Percentiles rank a stretch among this genome's conserved stretches.
Evolutionary conservation across 2,113 vertebrate species (phyloP).

Genomic region (Chaenocephalus aceratus): DNA sequence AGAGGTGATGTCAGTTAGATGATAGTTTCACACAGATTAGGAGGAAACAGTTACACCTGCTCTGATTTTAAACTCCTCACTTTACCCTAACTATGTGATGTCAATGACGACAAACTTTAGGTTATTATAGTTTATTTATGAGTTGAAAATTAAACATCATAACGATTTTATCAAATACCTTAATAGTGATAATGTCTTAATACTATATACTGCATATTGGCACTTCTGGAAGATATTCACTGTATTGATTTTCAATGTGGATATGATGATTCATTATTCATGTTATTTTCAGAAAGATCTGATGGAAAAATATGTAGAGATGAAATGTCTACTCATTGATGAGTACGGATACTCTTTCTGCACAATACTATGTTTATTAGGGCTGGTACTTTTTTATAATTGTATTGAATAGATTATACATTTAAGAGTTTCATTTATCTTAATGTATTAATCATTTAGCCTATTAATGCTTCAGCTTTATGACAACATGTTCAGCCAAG

Average conservation of each 20-base stretch:
- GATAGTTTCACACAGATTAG: slow-evolving; percentile 37
- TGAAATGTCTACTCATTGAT: neutral
- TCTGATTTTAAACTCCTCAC: neutral
- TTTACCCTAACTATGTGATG: slow-evolving; percentile 3
- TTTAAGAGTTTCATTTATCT: neutral
- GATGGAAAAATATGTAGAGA: neutral
- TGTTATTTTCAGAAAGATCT: neutral
- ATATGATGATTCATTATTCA: neutral
- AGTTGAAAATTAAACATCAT: neutral
- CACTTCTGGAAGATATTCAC: neutral
- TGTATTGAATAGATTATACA: neutral
- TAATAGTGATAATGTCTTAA: neutral
- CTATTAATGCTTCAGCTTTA: too few relatives aligned
- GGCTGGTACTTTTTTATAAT: too few relatives aligned
- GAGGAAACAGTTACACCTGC: neutral
- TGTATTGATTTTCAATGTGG: neutral
- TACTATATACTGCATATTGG: neutral
- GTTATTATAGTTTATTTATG: neutral
- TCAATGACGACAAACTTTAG: neutral
- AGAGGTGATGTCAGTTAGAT: slow-evolving; percentile 3
- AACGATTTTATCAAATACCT: neutral
- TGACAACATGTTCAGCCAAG: neutral
- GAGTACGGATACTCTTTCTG: too few relatives aligned
- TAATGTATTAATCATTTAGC: neutral
- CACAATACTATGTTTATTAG: too few relatives aligned